Percentiles rank a stretch among this genome's conserved stretches.
Conservation (phyloP, 2,888 invertebrate species). For the Opisthograptis luteolata region DNA sequence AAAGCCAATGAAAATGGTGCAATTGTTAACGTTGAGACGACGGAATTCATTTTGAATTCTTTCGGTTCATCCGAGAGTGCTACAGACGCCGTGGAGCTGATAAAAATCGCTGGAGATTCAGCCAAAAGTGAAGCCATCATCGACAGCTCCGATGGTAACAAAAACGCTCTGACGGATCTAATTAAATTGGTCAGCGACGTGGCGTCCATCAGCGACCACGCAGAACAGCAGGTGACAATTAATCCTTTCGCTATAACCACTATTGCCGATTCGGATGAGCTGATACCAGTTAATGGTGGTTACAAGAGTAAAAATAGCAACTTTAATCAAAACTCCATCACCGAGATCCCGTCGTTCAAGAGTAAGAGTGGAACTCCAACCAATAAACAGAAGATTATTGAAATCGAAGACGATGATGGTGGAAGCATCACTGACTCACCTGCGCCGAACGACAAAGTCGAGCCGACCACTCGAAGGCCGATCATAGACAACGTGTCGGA, state of each 20-base stretch:
- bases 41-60: slow-evolving; percentile 65
- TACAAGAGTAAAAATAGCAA: slow-evolving; percentile 79
- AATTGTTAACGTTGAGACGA: slow-evolving; percentile 68
- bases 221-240: slow-evolving; percentile 46
- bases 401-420: slow-evolving; percentile 72
- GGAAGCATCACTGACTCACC: slow-evolving; percentile 68
- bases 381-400: slow-evolving; percentile 63
- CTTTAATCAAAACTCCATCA: slow-evolving; percentile 74
- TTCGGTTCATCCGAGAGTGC: slow-evolving; percentile 68
- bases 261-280: slow-evolving; percentile 72
- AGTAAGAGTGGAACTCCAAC: slow-evolving; percentile 52
- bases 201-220: slow-evolving; percentile 72
- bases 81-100: slow-evolving; percentile 68
- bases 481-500: slow-evolving; percentile 76
- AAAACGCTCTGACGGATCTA: slow-evolving; percentile 67
- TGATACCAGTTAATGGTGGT: slow-evolving; percentile 73
- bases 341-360: slow-evolving; percentile 68
- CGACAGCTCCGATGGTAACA: slow-evolving; percentile 53
- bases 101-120: slow-evolving; percentile 62
- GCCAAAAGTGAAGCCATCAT: slow-evolving; percentile 61
- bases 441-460: slow-evolving; percentile 68
- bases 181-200: slow-evolving; percentile 77
- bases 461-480: slow-evolving; percentile 71
- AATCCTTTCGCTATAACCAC: slow-evolving; percentile 48
- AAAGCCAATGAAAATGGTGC: slow-evolving; percentile 51